Conservation (phyloP, 2,888 invertebrate species). For the Thera britannica region DNA sequence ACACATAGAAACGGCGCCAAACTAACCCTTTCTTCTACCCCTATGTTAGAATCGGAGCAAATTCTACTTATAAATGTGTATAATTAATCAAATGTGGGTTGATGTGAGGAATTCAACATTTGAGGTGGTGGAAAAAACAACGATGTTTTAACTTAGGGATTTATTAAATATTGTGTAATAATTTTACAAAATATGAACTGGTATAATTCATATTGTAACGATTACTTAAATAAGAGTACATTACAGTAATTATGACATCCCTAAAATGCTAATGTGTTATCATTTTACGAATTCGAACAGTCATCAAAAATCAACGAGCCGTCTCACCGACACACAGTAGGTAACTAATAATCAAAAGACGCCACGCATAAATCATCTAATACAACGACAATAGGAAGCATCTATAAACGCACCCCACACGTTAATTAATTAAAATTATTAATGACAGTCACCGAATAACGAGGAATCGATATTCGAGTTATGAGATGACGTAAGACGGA, state of each 20-base stretch:
- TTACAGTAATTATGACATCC: background rate
- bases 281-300: constrained; percentile 40
- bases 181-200: constrained; percentile 6
- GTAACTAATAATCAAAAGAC: constrained; percentile 36
- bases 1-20: constrained; percentile 50
- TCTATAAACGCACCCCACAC: constrained; percentile 44
- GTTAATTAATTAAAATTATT: constrained; percentile 82
- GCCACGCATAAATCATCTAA: constrained; percentile 75
- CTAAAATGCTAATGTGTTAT: background rate
- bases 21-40: constrained; percentile 78
- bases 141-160: constrained; percentile 29
- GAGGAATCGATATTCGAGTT: constrained; percentile 70
- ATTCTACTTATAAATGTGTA: constrained; percentile 82
- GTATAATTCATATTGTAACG: too few relatives aligned
- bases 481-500: constrained; percentile 35
- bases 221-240: too few relatives aligned
- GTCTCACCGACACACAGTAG: constrained; percentile 46
- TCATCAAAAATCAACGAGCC: constrained; percentile 80
- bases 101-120: constrained; percentile 34
- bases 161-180: constrained; percentile 21
- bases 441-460: constrained; percentile 76
- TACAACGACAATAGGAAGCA: constrained; percentile 43
- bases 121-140: constrained; percentile 38
- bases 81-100: constrained; percentile 73
- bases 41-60: constrained; percentile 60